A percentile compares a stretch with the other conserved stretches of the same genome.
These are phyloP conservation scores for Onychostruthus taczanowskii DNA, from an alignment of 2,113 vertebrate species.

Conservation along the genomic window DNA sequence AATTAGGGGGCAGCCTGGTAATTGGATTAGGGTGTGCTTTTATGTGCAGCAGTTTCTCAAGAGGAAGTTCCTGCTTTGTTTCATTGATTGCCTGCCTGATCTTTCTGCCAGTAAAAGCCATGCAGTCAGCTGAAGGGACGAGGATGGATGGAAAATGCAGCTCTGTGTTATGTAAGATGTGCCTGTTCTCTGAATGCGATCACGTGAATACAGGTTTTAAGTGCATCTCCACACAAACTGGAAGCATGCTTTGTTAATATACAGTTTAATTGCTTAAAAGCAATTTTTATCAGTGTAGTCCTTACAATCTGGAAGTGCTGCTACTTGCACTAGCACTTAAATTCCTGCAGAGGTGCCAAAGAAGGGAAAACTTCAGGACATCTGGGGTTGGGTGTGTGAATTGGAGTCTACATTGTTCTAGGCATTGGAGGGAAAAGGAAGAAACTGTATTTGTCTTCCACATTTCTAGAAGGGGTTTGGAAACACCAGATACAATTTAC, in stretches of 20 bases:
- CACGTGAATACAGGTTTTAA: background rate
- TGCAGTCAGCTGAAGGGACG: background rate
- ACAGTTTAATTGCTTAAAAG: background rate
- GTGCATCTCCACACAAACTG: background rate
- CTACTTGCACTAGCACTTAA: background rate
- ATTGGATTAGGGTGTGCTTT: conserved; percentile 26
- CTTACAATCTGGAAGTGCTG: background rate
- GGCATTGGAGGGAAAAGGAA: background rate
- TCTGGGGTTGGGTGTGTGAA: background rate
- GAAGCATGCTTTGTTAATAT: background rate
- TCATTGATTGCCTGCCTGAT: background rate
- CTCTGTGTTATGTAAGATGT: background rate
- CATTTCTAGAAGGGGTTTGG: background rate
- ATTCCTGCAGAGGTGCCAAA: background rate
- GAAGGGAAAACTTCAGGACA: background rate
- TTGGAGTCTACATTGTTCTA: background rate
- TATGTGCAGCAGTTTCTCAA: conserved; percentile 16
- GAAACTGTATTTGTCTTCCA: background rate
- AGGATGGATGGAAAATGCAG: background rate
- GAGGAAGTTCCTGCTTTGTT: conserved; percentile 27
- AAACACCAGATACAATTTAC: background rate
- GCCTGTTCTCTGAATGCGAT: background rate
- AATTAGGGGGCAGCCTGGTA: conserved; percentile 22
- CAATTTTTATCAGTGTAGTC: background rate
- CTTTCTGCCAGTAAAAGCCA: background rate